Conservation (phyloP, 2,888 invertebrate species). For the Onchidella celtica region DNA sequence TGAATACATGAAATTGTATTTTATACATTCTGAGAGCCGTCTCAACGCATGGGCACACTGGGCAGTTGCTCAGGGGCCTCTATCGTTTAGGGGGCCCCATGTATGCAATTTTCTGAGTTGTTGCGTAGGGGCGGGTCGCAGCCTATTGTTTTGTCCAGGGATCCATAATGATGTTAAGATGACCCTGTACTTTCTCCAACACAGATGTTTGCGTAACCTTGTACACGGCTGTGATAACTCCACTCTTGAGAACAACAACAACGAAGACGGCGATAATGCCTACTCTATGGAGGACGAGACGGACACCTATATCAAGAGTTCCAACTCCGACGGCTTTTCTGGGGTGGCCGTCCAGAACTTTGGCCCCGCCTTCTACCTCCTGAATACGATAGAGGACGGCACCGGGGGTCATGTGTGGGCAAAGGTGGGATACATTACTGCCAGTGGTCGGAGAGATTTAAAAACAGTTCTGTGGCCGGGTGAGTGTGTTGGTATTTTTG, state of each 20-base stretch:
- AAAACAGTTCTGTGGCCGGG: slow-evolving; percentile 93
- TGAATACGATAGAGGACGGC: slow-evolving; percentile 57
- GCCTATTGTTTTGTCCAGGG: too few relatives aligned
- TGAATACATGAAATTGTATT: too few relatives aligned
- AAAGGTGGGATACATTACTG: slow-evolving; percentile 64
- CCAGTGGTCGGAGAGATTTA: slow-evolving; percentile 81
- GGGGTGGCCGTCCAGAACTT: neutral
- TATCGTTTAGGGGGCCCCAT: too few relatives aligned
- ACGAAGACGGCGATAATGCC: neutral
- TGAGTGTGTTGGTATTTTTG: too few relatives aligned
- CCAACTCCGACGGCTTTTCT: neutral
- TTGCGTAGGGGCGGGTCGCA: too few relatives aligned
- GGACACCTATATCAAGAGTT: neutral
- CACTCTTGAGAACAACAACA: neutral
- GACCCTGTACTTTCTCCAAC: too few relatives aligned
- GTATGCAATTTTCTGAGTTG: too few relatives aligned
- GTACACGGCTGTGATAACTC: slow-evolving; percentile 14
- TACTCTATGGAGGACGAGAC: neutral
- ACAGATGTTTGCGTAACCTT: slow-evolving; percentile 9
- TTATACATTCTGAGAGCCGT: too few relatives aligned
- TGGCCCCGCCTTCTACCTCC: slow-evolving; percentile 59
- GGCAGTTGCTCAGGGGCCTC: too few relatives aligned
- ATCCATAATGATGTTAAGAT: too few relatives aligned
- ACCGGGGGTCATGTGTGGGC: slow-evolving; percentile 59
- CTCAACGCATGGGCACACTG: too few relatives aligned